Evolutionary conservation across 2,888 invertebrate species (phyloP).

Genomic region (Drosophila atroscutellata): DNA sequence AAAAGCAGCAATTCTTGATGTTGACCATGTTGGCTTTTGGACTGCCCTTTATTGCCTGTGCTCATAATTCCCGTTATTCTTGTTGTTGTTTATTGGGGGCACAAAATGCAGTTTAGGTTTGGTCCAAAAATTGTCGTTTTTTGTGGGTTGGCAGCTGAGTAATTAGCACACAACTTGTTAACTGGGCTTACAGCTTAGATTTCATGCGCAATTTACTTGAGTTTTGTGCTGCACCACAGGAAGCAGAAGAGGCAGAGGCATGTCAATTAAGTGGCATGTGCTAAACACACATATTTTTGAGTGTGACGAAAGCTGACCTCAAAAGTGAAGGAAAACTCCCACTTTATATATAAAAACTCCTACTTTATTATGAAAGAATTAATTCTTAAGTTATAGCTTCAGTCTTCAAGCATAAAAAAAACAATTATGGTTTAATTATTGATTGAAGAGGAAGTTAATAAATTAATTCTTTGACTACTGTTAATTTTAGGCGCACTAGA

Average conservation of each 20-base stretch:
- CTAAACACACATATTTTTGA: background rate
- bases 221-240: constrained; percentile 5
- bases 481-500: too few species aligned
- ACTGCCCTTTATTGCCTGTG: constrained; percentile 4
- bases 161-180: constrained; percentile 49
- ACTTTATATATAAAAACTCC: background rate
- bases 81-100: constrained; percentile 1
- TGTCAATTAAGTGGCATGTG: constrained; percentile 30
- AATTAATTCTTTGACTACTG: too few species aligned
- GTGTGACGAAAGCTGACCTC: background rate
- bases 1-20: constrained; percentile 1
- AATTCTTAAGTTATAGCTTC: background rate
- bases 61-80: constrained; percentile 5
- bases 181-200: constrained; percentile 24
- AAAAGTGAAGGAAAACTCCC: background rate
- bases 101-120: constrained; percentile 15
- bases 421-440: background rate
- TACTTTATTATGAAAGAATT: too few species aligned
- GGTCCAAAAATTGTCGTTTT: constrained; percentile 15
- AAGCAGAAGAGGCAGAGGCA: background rate
- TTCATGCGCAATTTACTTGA: constrained; percentile 38
- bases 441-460: too few species aligned
- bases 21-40: background rate
- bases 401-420: background rate
- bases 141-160: constrained; percentile 35